These are phyloP conservation scores for Megaptera novaeangliae DNA, from an alignment of 2,113 vertebrate species.

Conservation along the genomic window DNA sequence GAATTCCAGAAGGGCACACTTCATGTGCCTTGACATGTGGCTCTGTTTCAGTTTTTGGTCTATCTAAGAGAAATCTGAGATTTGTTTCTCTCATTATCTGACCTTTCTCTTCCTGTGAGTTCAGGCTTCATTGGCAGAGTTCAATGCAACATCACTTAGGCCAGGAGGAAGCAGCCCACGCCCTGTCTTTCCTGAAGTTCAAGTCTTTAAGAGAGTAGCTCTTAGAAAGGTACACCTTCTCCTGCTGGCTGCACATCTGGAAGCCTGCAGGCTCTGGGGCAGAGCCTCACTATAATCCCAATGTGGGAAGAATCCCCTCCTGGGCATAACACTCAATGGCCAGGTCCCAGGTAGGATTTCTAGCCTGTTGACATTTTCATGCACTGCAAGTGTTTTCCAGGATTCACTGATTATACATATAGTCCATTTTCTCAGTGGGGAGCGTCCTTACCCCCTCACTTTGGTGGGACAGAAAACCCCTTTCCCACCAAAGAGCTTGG, in stretches of 20 bases:
- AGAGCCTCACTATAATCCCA: background rate
- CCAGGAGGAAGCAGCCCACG: background rate
- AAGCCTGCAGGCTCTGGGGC: background rate
- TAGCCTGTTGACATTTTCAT: background rate
- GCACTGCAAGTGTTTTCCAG: background rate
- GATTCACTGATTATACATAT: background rate
- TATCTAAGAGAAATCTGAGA: background rate
- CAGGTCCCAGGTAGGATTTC: background rate
- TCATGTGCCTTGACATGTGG: slow-evolving; percentile 45
- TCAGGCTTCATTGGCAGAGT: background rate
- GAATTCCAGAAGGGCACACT: slow-evolving; percentile 83
- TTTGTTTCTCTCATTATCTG: background rate
- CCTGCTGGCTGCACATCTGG: background rate
- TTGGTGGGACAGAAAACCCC: background rate
- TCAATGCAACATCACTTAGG: background rate
- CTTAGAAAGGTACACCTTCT: background rate
- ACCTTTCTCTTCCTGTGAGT: background rate
- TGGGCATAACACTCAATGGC: background rate
- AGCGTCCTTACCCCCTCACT: background rate
- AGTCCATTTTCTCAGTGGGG: background rate
- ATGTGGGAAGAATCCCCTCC: too few species aligned
- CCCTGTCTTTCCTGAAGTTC: background rate
- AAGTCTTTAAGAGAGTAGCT: background rate
- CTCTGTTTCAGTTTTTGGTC: background rate
- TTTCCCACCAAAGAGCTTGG: background rate